Evolutionary conservation across 2,888 invertebrate species (phyloP), one percentile per base, ranked within the genome.

Genomic region (Clostera curtula): DNA sequence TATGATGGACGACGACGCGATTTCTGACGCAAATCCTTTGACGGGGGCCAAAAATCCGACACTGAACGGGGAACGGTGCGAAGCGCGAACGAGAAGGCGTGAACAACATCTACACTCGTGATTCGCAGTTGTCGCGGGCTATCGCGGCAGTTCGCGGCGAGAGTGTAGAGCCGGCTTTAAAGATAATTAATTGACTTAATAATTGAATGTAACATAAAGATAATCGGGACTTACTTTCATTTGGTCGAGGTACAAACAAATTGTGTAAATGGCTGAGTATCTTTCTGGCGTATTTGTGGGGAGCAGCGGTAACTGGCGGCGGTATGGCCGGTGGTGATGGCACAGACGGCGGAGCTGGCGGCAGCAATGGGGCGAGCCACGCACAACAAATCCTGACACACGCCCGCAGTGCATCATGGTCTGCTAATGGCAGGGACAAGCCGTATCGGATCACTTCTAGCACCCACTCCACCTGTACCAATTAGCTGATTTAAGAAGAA

Each of bases 301-400:
- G 95, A 61, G 96, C 93, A 30, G 95, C 93, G 21, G 90, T 86
- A 6, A 98, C 90, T 0, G 97, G 96, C 44, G 89, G 88, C 0
- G 98, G 98, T 9, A 97, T 93, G 47, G 95, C 93, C 27, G 94
- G 88, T 56, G 95, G 93, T 1, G 95, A 93, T 12, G 88, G 88
- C 12, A 92, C 90, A 43, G 93, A 89, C 1, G 95, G 92, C 31
- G 97, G 83, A 91, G 97, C 96, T 60, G 97, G 70, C 0, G 92
- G 89, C 43, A 93, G 87, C 38, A 98, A 82, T 2, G 97, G 93
- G 0, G 94, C 92, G 41, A 98, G 82, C 98, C 98, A 98, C 60
- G 98, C 96, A 69, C 97, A 97, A 64, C 98, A 98, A 16, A 98
- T 93, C 64, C 95, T 95, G 19, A 97, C 97, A 68, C 97, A 98